These are phyloP conservation scores for Pseudorhiza aurosa DNA, from an alignment of 30 jellyfish, hydroid and myxozoan species.

Conservation along the genomic window DNA sequence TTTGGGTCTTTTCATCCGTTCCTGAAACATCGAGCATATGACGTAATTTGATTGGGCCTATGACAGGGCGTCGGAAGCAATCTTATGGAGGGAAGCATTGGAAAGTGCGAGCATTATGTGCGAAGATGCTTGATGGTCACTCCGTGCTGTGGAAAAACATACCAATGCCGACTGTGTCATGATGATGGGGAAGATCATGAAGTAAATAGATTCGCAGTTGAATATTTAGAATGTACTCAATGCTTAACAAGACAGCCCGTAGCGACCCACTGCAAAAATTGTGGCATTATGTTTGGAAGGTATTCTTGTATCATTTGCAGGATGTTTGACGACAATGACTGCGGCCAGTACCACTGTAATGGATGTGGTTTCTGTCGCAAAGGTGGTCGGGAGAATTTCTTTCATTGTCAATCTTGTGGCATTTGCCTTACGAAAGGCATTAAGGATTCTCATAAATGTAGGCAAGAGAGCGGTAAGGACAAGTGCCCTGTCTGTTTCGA, in stretches of 20 bases:
- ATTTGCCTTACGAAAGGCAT: constrained; percentile 60
- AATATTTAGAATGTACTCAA: constrained; percentile 59
- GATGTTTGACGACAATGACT: constrained; percentile 83
- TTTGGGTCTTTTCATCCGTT: no score
- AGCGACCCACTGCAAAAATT: constrained; percentile 64
- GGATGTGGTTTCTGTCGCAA: constrained; percentile 90
- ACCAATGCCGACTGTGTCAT: constrained; percentile 81
- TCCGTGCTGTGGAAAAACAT: constrained; percentile 82
- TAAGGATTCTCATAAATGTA: constrained; percentile 69
- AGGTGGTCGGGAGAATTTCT: constrained; percentile 88
- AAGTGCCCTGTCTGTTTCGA: constrained; percentile 91
- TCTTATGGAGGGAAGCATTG: neutral
- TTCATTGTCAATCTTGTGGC: constrained; percentile 78
- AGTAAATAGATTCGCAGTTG: constrained; percentile 63
- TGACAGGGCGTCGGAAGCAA: no score
- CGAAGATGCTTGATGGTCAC: constrained; percentile 75
- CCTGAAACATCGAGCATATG: no score
- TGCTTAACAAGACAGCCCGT: constrained; percentile 68
- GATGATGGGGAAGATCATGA: constrained; percentile 71
- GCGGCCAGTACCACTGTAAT: constrained; percentile 91
- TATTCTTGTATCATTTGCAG: constrained; percentile 82
- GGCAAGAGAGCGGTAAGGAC: constrained; percentile 81
- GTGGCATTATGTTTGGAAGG: constrained; percentile 86
- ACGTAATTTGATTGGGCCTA: no score
- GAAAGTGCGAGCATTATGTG: constrained; percentile 70